Percentiles rank a stretch among this genome's conserved stretches.
phyloP scores from a whole-genome alignment of 2,797 vertebrate species.

The Protonibea diacanthus region DNA sequence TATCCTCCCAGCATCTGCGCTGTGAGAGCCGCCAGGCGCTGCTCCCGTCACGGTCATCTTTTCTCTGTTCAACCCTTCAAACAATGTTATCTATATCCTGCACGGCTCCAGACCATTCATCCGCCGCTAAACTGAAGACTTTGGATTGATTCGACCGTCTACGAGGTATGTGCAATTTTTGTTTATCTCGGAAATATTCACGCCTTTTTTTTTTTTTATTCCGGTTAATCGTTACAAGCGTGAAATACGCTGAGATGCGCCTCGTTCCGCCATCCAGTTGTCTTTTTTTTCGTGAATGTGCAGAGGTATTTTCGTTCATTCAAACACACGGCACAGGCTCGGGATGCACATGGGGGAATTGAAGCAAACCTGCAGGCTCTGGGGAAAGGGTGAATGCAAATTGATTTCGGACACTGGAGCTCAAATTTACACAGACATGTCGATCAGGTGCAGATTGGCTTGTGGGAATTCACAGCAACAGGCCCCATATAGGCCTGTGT shows the following conservation, averaged over 20 bases:
- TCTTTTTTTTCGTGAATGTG: not conserved
- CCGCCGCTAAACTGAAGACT: slow-evolving; percentile 21
- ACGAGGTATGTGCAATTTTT: slow-evolving; percentile 64
- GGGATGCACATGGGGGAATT: not conserved
- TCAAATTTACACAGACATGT: slow-evolving; percentile 8
- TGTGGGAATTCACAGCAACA: slow-evolving; percentile 43
- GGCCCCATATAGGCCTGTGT: slow-evolving; percentile 46
- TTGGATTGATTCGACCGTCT: slow-evolving; percentile 54
- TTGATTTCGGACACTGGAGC: slow-evolving; percentile 12
- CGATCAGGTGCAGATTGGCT: slow-evolving; percentile 61
- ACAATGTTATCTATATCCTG: slow-evolving; percentile 68
- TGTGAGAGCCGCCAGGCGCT: slow-evolving; percentile 69
- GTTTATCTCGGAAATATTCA: not conserved
- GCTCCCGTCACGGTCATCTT: slow-evolving; percentile 62
- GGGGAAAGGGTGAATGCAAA: slow-evolving; percentile 5
- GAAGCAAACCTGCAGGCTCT: not conserved
- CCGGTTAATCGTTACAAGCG: not conserved
- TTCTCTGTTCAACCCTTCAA: slow-evolving; percentile 38
- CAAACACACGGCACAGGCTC: not conserved
- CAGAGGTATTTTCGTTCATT: slow-evolving; percentile 18
- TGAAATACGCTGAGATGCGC: slow-evolving; percentile 41
- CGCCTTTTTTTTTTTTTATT: not conserved
- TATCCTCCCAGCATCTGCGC: slow-evolving; percentile 66
- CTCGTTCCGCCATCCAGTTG: not conserved
- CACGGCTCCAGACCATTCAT: slow-evolving; percentile 33